Evolutionary conservation across 2,888 invertebrate genomes (phyloP).

Genomic region (Apodemia duryi): DNA sequence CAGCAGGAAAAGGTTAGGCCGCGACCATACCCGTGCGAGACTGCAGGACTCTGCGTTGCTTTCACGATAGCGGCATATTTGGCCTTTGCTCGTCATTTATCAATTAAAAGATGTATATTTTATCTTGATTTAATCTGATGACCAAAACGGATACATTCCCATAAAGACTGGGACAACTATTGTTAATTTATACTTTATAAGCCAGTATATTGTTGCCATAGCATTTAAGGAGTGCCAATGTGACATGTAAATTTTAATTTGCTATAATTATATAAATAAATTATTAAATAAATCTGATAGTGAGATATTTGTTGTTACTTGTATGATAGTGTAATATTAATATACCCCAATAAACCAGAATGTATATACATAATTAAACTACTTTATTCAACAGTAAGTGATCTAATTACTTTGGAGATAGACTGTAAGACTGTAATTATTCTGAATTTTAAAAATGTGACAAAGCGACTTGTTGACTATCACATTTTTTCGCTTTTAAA

Average conservation of each 20-base stretch:
- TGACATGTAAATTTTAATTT: slow-evolving; percentile 52
- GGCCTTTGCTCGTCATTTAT: too few relatives aligned
- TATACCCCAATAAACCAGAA: slow-evolving; percentile 30
- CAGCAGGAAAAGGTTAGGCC: too few relatives aligned
- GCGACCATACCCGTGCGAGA: too few relatives aligned
- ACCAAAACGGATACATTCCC: not conserved
- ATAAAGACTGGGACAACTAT: not conserved
- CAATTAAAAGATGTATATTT: too few relatives aligned
- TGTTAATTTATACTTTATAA: slow-evolving; percentile 10
- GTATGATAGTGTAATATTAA: slow-evolving; percentile 52
- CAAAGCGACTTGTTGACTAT: too few relatives aligned
- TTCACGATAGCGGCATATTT: too few relatives aligned
- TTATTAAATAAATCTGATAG: slow-evolving; percentile 48
- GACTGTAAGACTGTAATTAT: not conserved
- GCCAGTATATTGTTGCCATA: slow-evolving; percentile 23
- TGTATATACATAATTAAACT: slow-evolving; percentile 26
- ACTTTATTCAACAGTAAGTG: slow-evolving; percentile 18
- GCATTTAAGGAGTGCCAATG: slow-evolving; percentile 60
- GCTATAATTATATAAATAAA: slow-evolving; percentile 65
- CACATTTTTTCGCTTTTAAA: too few relatives aligned
- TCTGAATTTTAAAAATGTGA: too few relatives aligned
- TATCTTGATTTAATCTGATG: not conserved
- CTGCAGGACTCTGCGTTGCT: too few relatives aligned
- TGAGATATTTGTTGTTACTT: slow-evolving; percentile 30
- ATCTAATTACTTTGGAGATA: not conserved